Evolutionary conservation across 2,888 invertebrate species (phyloP).

Genomic region (Archips xylosteana): DNA sequence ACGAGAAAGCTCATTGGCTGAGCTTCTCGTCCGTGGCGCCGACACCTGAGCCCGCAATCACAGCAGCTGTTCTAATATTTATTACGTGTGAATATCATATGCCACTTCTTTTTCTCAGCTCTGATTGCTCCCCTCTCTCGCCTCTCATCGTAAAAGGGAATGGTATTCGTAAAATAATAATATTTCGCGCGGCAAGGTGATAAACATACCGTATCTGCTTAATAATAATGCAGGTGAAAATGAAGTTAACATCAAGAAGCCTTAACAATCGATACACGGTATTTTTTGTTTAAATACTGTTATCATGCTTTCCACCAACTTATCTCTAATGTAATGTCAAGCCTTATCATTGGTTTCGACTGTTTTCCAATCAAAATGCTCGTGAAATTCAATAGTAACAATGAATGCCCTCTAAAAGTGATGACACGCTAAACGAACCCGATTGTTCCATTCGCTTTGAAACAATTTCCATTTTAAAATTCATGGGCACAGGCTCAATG

Average conservation of each 20-base stretch:
- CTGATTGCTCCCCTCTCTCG: slow-evolving; percentile 66
- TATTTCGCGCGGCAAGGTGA: slow-evolving; percentile 26
- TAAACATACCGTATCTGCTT: slow-evolving; percentile 36
- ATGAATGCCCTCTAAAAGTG: slow-evolving; percentile 38
- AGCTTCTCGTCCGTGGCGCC: slow-evolving; percentile 52
- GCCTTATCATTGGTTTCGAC: slow-evolving; percentile 6
- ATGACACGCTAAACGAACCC: slow-evolving; percentile 45
- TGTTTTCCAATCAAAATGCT: slow-evolving; percentile 25
- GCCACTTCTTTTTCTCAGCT: slow-evolving; percentile 65
- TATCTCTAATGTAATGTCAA: slow-evolving; percentile 1
- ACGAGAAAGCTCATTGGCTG: slow-evolving; percentile 54
- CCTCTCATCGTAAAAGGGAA: slow-evolving; percentile 51
- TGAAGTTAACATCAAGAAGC: neutral
- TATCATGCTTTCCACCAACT: neutral
- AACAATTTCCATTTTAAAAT: slow-evolving; percentile 45
- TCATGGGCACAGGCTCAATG: slow-evolving; percentile 40
- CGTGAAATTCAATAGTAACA: slow-evolving; percentile 21
- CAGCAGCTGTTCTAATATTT: slow-evolving; percentile 84
- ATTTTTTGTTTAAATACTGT: neutral
- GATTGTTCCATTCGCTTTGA: slow-evolving; percentile 43
- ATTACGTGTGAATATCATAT: slow-evolving; percentile 83
- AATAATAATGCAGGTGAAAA: slow-evolving; percentile 34
- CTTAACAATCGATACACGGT: neutral
- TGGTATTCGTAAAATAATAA: slow-evolving; percentile 42
- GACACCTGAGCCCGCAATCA: slow-evolving; percentile 80